Percentiles rank a stretch among this genome's conserved stretches.
phyloP scores from a whole-genome alignment of 2,888 invertebrate genomes.

The Sylvicola cinctus region DNA sequence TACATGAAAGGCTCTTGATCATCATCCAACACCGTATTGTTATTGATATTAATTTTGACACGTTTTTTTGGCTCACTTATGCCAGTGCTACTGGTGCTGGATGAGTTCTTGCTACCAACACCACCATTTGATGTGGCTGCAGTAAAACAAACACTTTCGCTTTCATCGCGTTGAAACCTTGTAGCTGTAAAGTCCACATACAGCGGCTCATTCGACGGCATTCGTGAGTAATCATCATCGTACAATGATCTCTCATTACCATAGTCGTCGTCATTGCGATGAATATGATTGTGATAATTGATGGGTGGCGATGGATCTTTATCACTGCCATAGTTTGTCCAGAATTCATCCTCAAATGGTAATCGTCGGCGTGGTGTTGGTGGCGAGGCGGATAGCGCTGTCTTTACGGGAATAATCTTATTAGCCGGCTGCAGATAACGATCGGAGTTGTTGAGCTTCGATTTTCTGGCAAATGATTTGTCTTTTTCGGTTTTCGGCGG shows the following conservation, averaged over 20 bases:
- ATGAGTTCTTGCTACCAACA: slow-evolving; percentile 11
- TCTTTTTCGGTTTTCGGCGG: too few species aligned
- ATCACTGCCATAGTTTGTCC: too few species aligned
- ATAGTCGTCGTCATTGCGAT: slow-evolving; percentile 6
- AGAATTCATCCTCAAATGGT: slow-evolving; percentile 25
- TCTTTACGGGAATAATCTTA: too few species aligned
- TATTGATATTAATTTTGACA: too few species aligned
- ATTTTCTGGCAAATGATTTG: too few species aligned
- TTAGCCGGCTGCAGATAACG: too few species aligned
- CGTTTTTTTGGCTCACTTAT: neutral
- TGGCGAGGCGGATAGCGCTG: too few species aligned
- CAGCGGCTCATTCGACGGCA: slow-evolving; percentile 22
- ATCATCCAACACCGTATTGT: too few species aligned
- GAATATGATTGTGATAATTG: slow-evolving; percentile 5
- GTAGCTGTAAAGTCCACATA: slow-evolving; percentile 26
- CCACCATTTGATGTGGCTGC: slow-evolving; percentile 7
- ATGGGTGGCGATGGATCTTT: slow-evolving; percentile 4
- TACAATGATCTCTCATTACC: slow-evolving; percentile 3
- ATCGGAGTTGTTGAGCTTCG: too few species aligned
- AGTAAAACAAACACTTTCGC: neutral
- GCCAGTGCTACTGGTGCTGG: neutral
- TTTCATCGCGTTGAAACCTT: neutral
- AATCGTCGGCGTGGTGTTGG: too few species aligned
- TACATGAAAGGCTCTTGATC: slow-evolving; percentile 46
- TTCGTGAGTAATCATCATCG: slow-evolving; percentile 23